phyloP scores from a whole-genome alignment of 1,140 invertebrate species.

The Magallana ariakensis region DNA sequence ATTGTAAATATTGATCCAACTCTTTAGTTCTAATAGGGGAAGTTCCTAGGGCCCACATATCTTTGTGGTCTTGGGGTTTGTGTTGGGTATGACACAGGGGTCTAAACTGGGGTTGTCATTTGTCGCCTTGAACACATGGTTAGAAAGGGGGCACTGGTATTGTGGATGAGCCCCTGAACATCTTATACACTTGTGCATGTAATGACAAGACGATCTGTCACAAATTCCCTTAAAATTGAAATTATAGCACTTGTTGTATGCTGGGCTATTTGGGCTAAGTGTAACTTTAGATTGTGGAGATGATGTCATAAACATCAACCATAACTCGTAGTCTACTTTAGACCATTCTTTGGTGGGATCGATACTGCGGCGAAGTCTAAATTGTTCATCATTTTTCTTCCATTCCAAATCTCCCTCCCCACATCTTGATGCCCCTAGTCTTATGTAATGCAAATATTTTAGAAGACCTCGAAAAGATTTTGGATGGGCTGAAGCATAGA shows the following conservation, averaged over 20 bases:
- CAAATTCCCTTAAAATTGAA: too few relatives aligned
- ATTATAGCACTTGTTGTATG: too few relatives aligned
- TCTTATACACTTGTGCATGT: too few relatives aligned
- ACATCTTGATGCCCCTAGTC: conserved; percentile 1
- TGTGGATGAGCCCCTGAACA: too few relatives aligned
- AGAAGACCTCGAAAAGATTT: neutral
- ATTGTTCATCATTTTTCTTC: conserved; percentile 42
- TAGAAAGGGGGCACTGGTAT: neutral
- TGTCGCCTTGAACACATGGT: conserved; percentile 10
- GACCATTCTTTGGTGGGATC: conserved; percentile 24
- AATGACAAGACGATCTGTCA: too few relatives aligned
- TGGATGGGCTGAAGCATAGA: neutral
- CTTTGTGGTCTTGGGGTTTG: neutral
- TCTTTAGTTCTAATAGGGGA: too few relatives aligned
- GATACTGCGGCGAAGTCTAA: neutral
- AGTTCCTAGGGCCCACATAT: neutral
- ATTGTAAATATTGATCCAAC: neutral
- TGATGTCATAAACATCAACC: conserved; percentile 22
- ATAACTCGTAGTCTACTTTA: conserved; percentile 37
- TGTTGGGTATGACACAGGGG: neutral
- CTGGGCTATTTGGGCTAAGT: too few relatives aligned
- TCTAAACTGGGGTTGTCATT: neutral
- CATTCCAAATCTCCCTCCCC: neutral
- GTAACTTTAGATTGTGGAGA: neutral
- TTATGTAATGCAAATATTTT: neutral